Percentiles rank a stretch among this genome's conserved stretches.
Evolutionary conservation across 2,797 vertebrate genomes (phyloP).

Genomic region (Eupleurogrammus muticus): DNA sequence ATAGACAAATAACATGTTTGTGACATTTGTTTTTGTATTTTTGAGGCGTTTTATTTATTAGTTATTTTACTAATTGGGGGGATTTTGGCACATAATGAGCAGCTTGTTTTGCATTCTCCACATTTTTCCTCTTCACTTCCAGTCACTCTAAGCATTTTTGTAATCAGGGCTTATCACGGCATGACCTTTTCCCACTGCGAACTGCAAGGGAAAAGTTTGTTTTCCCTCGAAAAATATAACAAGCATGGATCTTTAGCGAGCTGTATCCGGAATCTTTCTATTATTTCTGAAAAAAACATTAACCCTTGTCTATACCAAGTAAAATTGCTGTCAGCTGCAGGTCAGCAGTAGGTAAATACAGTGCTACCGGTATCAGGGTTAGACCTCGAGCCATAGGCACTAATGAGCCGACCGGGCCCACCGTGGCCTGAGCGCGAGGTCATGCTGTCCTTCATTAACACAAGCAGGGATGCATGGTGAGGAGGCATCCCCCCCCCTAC

Average conservation of each 20-base stretch:
- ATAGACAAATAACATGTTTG: not conserved
- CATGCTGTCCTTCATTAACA: slow-evolving; percentile 65
- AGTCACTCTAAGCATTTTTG: not conserved
- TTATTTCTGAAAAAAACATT: not conserved
- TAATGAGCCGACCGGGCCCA: slow-evolving; percentile 32
- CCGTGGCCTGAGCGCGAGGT: slow-evolving; percentile 45
- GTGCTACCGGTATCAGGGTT: slow-evolving; percentile 14
- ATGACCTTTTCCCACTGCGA: not conserved
- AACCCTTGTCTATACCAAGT: not conserved
- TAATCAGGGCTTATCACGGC: not conserved
- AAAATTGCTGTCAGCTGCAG: slow-evolving; percentile 12
- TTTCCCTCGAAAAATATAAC: not conserved
- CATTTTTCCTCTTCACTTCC: not conserved
- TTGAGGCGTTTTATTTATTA: not conserved
- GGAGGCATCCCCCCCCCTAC: slow-evolving; percentile 46
- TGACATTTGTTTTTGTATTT: not conserved
- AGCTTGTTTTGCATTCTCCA: slow-evolving; percentile 2
- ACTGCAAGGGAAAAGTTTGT: not conserved
- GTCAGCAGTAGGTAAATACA: slow-evolving; percentile 9
- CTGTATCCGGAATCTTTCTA: not conserved
- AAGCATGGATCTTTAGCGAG: not conserved
- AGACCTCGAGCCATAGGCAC: slow-evolving; percentile 28
- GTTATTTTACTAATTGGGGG: not conserved
- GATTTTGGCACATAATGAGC: not conserved
- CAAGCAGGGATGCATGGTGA: slow-evolving; percentile 25